A percentile compares a stretch with the other conserved stretches of the same genome.
These are phyloP conservation scores for Armadillidium nasatum DNA, from an alignment of 1,140 invertebrate species.

Conservation along the genomic window DNA sequence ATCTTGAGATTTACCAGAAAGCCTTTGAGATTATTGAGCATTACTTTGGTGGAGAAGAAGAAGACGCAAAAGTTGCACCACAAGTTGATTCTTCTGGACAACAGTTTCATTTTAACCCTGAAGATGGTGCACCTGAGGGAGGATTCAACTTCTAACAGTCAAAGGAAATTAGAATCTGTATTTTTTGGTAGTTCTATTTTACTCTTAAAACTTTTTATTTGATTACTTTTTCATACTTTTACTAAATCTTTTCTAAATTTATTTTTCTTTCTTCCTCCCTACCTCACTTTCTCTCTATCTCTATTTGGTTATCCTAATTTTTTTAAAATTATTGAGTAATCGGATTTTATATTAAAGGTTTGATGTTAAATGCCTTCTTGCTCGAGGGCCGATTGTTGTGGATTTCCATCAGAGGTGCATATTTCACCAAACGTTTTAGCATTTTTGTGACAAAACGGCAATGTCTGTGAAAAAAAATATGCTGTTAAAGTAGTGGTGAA, in stretches of 20 bases:
- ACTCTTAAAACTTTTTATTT: not conserved
- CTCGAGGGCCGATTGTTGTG: not conserved
- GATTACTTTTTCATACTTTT: not conserved
- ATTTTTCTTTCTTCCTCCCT: not conserved
- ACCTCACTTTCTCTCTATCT: not conserved
- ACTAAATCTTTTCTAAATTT: not conserved
- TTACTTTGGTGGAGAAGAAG: slow-evolving; percentile 88
- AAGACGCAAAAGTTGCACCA: slow-evolving; percentile 69
- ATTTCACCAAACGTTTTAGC: not conserved
- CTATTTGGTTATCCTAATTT: not conserved
- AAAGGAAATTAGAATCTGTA: no score
- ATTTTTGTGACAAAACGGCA: not conserved
- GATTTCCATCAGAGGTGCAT: not conserved
- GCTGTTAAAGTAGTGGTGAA: not conserved
- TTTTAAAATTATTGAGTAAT: not conserved
- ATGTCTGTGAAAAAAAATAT: not conserved
- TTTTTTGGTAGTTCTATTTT: not conserved
- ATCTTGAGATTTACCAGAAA: slow-evolving; percentile 92
- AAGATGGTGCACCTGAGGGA: slow-evolving; percentile 41
- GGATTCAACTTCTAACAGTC: slow-evolving; percentile 44
- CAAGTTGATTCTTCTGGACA: slow-evolving; percentile 64
- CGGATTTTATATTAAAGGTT: not conserved
- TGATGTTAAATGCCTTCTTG: not conserved
- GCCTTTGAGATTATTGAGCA: slow-evolving; percentile 94
- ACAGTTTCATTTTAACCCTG: slow-evolving; percentile 52